These are phyloP conservation scores for Hydrotaea diabolus DNA, from an alignment of 2,888 invertebrate genomes.

Conservation along the genomic window DNA sequence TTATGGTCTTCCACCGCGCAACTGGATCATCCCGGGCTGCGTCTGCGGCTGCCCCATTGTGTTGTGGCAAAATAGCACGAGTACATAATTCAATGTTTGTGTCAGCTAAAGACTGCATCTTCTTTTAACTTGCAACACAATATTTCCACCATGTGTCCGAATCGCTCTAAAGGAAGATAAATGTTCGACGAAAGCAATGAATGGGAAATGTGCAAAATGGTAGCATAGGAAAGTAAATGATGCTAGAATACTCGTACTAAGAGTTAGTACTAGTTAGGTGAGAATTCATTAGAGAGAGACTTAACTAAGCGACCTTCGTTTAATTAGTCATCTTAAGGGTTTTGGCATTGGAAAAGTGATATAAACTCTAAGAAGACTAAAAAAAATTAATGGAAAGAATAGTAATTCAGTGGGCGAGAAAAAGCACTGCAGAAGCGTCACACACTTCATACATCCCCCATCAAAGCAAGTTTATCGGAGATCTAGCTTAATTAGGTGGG, in stretches of 20 bases:
- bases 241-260: not conserved
- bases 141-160: not conserved
- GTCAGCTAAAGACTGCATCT: not conserved
- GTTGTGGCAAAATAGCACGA: not conserved
- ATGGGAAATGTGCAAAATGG: not conserved
- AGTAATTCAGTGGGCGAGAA: too few species aligned
- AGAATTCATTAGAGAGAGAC: too few species aligned
- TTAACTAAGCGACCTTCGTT: too few species aligned
- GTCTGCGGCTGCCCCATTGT: not conserved
- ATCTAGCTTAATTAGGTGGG: too few species aligned
- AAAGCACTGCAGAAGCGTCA: too few species aligned
- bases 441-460: too few species aligned
- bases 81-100: slow-evolving; percentile 24
- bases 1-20: slow-evolving; percentile 11
- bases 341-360: too few species aligned
- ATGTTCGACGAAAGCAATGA: not conserved
- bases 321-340: too few species aligned
- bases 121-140: not conserved
- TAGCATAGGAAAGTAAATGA: not conserved
- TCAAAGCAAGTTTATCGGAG: too few species aligned
- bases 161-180: not conserved
- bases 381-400: too few species aligned
- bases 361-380: too few species aligned
- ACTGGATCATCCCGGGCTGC: not conserved
- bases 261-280: too few species aligned